Evolutionary conservation across 2,113 vertebrate species (phyloP), one percentile per base, ranked within the genome.

Genomic region (Phyllopteryx taeniolatus): DNA sequence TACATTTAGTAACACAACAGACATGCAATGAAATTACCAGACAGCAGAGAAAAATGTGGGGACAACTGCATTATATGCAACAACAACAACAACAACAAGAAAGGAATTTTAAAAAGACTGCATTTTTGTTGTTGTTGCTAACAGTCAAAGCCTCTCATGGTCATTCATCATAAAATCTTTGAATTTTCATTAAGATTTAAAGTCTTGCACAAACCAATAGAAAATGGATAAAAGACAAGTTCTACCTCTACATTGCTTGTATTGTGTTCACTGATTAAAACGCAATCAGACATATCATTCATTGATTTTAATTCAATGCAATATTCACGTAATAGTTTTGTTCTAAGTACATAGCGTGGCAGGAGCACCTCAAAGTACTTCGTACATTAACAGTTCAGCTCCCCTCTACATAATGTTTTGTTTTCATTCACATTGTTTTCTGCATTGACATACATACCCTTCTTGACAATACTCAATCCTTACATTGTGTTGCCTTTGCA

Each of bases 401-500:
- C 49, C 5, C 15, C 35, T 4, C 53, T 3, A 47, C 13, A 14
- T 5, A 47, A 14, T 22, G 19, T 22, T 56, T n/a, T 56, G 19
- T 56, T 56, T 56, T 19, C 53, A 56, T 3, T 56, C 53, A 9
- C 53, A 9, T 47, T 14, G 12, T 56, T 56, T 56, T 22, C 53
- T 56, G 8, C 1, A 56, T 19, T 54, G 51, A 54, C 51, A 6
- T 53, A 13, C 27, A 3, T 11, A 68, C 66, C 49, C 20, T 70
- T 65, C 22, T 49, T 13, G 51, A 74, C 8, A 20, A 43, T 64
- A 8, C 35, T 63, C 31, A 64, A 12, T 22, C 42, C 39, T 66
- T 46, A 13, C n/a, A 47, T 64, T 73, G 74, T 75, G 15, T 64
- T 46, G 42, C 67, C 84, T 80, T 75, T 66, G 73, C 77, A 70